A percentile compares a stretch with the other conserved stretches of the same genome.
These are phyloP conservation scores for Psilanteris sp. DNA, from an alignment of 1,140 invertebrate species.

Conservation along the genomic window DNA sequence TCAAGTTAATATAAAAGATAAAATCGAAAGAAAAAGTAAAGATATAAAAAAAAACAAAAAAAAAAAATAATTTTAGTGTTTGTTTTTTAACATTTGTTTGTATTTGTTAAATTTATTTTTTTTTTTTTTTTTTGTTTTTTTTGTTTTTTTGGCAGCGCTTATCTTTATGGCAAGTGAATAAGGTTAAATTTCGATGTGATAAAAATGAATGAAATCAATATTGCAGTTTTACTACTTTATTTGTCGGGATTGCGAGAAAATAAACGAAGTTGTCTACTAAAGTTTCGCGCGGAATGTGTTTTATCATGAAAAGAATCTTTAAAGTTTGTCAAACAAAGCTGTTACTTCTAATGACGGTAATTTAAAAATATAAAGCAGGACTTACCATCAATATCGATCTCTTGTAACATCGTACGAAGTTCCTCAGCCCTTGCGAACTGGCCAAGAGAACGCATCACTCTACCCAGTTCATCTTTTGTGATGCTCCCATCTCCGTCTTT, in stretches of 20 bases:
- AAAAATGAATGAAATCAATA: conserved; percentile 7
- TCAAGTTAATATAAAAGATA: too few species aligned
- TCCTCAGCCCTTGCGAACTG: conserved; percentile 92
- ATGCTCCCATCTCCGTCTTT: conserved; percentile 94
- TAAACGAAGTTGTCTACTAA: conserved; percentile 8
- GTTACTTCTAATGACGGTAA: conserved; percentile 19
- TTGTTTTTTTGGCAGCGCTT: too few species aligned
- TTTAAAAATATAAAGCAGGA: conserved; percentile 36
- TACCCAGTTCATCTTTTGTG: conserved; percentile 90
- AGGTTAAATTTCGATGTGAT: background rate
- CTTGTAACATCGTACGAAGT: conserved; percentile 91
- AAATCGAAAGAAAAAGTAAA: too few species aligned
- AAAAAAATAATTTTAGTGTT: too few species aligned
- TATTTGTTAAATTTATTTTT: too few species aligned
- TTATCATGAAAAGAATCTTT: conserved; percentile 18
- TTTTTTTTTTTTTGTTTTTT: too few species aligned
- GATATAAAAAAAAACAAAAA: too few species aligned
- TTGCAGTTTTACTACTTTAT: conserved; percentile 11
- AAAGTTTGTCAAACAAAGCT: conserved; percentile 40
- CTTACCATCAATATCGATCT: conserved; percentile 93
- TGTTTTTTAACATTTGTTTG: too few species aligned
- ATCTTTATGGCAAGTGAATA: too few species aligned
- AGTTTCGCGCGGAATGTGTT: conserved; percentile 17
- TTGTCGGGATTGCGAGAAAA: conserved; percentile 1
- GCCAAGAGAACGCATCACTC: conserved; percentile 91